Conservation (phyloP, 2,113 vertebrate species). For the Tringa solitaria region DNA sequence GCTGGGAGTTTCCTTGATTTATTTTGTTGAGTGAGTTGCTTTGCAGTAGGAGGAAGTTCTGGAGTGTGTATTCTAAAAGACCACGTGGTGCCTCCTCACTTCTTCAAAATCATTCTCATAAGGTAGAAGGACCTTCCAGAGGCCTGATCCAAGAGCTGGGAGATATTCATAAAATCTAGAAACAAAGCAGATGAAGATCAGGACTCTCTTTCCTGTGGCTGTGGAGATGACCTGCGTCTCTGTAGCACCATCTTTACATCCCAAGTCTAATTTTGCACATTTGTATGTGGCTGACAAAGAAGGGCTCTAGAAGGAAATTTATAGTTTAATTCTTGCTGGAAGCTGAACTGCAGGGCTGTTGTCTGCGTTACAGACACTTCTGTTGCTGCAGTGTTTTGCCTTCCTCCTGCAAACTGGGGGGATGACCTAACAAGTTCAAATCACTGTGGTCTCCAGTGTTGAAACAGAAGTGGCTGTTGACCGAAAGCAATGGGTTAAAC, state of each 20-base stretch:
- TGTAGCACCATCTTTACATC: not conserved
- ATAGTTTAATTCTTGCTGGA: not conserved
- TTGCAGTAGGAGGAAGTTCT: conserved; percentile 23
- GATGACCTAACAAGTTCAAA: not conserved
- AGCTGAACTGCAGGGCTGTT: not conserved
- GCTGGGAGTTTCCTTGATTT: conserved; percentile 11
- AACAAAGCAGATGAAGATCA: not conserved
- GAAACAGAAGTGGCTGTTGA: not conserved
- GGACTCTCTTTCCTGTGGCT: not conserved
- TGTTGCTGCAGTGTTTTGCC: not conserved
- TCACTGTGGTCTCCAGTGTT: not conserved
- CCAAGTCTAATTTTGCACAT: not conserved
- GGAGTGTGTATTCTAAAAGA: not conserved
- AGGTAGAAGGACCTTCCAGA: not conserved
- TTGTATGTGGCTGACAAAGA: not conserved
- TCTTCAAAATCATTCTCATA: not conserved
- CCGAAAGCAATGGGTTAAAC: not conserved
- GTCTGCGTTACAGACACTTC: not conserved
- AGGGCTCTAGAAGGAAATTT: not conserved
- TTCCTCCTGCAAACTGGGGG: not conserved
- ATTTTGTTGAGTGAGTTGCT: not conserved
- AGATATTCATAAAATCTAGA: not conserved
- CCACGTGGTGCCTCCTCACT: not conserved
- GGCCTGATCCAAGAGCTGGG: not conserved
- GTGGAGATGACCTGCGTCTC: not conserved